Evolutionary conservation across 2,888 invertebrate genomes (phyloP), one percentile per base, ranked within the genome.

Genomic region (Thera obeliscata): DNA sequence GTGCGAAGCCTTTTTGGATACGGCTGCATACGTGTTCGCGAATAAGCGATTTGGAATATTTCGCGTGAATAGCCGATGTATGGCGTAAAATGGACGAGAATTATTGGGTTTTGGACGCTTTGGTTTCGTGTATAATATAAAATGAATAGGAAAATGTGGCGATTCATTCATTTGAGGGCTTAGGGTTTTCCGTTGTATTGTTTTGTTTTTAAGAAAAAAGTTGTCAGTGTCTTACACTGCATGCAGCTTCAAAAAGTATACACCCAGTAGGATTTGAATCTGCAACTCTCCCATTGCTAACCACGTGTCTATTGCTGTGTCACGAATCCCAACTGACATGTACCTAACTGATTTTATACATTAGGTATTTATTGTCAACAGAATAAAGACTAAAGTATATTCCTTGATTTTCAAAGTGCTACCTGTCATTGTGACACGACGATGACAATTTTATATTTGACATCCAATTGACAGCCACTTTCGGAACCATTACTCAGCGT

Each of bases 1-100:
- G 82, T 78, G 76, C 76, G 83, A 88, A 86, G 83, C 84, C 85
- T 83, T 84, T 85, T 82, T 77, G 79, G 81, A 56, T 56, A 76
- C 72, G 72, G 70, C 71, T 78, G 75, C 72, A 77, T 76, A 64
- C 61, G 67, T 61, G 67, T 63, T 61, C 65, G 36, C 55, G 66
- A 71, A 74, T 71, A 67, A 66, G 56, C 63, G 66, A 72, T 66
- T 68, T 64, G 60, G 66, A 66, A 66, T 61, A 72, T 64, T 57
- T 61, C 64, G 55, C 54, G 56, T 60, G 56, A 66, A 66, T 64
- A 61, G 67, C 60, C 57, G 61, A 57, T 62, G 65, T 56, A 55
- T 48, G 64, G 65, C 55, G 68, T 59, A 50, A 61, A 68, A 68
- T 61, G 57, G 64, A 61, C 56, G 36, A 12, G 61, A 57, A 56